phyloP scores from a whole-genome alignment of 2,113 vertebrate genomes.

The Chitala chitala region DNA sequence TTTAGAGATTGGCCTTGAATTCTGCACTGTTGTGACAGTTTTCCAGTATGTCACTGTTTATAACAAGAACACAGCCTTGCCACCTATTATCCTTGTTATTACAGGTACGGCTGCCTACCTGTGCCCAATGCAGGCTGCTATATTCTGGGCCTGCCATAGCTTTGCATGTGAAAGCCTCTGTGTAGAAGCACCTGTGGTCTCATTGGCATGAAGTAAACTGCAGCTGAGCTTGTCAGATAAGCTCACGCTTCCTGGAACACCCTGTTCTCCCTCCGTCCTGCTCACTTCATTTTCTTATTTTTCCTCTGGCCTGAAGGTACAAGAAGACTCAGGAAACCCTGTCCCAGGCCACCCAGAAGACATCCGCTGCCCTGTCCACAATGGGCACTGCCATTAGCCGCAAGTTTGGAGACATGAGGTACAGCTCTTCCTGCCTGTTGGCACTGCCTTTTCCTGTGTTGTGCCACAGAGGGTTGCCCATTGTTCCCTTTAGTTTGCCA shows the following conservation, averaged over 20 bases:
- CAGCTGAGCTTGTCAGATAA: not conserved
- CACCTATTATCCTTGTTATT: too few species aligned
- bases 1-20: too few species aligned
- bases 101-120: too few species aligned
- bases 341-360: conserved; percentile 84
- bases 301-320: conserved; percentile 61
- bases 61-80: too few species aligned
- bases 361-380: conserved; percentile 77
- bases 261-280: not conserved
- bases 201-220: not conserved
- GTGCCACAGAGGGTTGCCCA: too few species aligned
- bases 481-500: not conserved
- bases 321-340: conserved; percentile 88
- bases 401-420: conserved; percentile 90
- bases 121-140: not conserved
- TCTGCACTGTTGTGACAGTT: too few species aligned
- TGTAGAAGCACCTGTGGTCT: not conserved
- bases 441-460: not conserved
- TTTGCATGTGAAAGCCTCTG: not conserved
- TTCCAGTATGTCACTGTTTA: too few species aligned
- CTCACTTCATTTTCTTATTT: not conserved
- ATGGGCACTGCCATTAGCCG: conserved; percentile 80
- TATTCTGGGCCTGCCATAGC: not conserved
- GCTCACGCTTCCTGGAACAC: not conserved
- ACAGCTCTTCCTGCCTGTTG: conserved; percentile 10